Evolutionary conservation across 2,113 vertebrate species (phyloP), one percentile per base, ranked within the genome.

Genomic region (Callipepla californica): DNA sequence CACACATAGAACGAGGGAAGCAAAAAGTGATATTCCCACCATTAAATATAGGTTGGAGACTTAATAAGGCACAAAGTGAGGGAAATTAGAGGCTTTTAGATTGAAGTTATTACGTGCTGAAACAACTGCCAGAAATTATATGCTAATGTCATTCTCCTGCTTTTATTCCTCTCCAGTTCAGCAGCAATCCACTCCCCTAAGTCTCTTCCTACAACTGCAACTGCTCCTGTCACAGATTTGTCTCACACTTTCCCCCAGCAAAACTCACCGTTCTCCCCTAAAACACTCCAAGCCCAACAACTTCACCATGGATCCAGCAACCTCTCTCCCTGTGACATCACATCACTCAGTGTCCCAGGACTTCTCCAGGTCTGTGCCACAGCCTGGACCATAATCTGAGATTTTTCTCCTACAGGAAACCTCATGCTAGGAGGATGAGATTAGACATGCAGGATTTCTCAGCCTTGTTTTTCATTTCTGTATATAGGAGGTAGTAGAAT

Each of bases 1-100:
- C 68, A 90, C 47, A 25, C 42, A 70, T 25, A 85, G 32, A 88
- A 78, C 75, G 70, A 84, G 61, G 42, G 83, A 80, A 90, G 47
- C 15, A 86, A 83, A 80, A 89, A 72, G 44, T 59, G 34, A 83
- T 78, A 75, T 68, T 90, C 42, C 22, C 66, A 78, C 47, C 69
- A 86, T 84, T 96, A 90, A 90, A 90, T 57, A 89, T 1, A 89
- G 18, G 66, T 73, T 61, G 62, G 74, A 93, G 77, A 28, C 69
- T 88, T 80, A 93, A 90, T 86, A 93, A 92, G 53, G 40, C 77
- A 84, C 65, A 58, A 94, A 96, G 63, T 42, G 72, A 78, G 51
- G 44, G 44, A 74, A 95, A 92, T 14, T 12, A 89, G 80, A 57
- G 94, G 80, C 80, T 90, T 94, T 93, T 81, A 86, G 93, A 96